These are phyloP conservation scores for Encarsia formosa DNA, from an alignment of 2,888 invertebrate genomes.

Conservation along the genomic window DNA sequence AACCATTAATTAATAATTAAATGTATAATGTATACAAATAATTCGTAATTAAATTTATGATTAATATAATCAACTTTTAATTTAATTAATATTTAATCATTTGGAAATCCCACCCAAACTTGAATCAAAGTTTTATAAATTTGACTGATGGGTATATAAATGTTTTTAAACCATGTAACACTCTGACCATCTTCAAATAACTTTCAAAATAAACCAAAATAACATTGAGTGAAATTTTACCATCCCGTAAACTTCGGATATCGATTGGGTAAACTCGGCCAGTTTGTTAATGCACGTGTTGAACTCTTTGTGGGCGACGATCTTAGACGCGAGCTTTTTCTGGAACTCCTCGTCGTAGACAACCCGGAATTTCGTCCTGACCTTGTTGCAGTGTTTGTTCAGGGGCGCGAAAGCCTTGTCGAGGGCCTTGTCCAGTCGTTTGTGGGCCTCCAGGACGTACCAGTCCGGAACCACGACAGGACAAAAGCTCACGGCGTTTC, in stretches of 20 bases:
- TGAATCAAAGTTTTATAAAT: too few relatives aligned
- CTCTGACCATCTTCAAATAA: too few relatives aligned
- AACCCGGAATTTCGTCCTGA: constrained; percentile 58
- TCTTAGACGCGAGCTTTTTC: constrained; percentile 52
- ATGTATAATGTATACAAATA: too few relatives aligned
- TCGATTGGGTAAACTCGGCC: constrained; percentile 37
- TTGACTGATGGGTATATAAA: too few relatives aligned
- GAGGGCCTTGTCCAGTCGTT: constrained; percentile 55
- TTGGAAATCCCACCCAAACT: too few relatives aligned
- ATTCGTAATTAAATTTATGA: too few relatives aligned
- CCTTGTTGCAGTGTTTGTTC: constrained; percentile 54
- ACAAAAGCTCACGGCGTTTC: constrained; percentile 17
- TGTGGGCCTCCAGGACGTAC: constrained; percentile 53
- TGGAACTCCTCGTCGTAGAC: constrained; percentile 57
- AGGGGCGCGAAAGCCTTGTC: constrained; percentile 58
- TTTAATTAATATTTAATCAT: too few relatives aligned
- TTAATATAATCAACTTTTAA: too few relatives aligned
- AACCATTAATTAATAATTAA: too few relatives aligned
- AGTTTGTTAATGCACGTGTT: constrained; percentile 37
- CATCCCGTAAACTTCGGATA: constrained; percentile 40
- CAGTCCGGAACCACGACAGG: constrained; percentile 39
- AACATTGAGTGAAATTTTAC: too few relatives aligned
- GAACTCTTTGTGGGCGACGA: constrained; percentile 53
- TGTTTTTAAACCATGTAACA: too few relatives aligned
- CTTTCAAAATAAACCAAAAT: too few relatives aligned